Conservation (phyloP, 2,888 invertebrate species). For the Netelia inedita region DNA sequence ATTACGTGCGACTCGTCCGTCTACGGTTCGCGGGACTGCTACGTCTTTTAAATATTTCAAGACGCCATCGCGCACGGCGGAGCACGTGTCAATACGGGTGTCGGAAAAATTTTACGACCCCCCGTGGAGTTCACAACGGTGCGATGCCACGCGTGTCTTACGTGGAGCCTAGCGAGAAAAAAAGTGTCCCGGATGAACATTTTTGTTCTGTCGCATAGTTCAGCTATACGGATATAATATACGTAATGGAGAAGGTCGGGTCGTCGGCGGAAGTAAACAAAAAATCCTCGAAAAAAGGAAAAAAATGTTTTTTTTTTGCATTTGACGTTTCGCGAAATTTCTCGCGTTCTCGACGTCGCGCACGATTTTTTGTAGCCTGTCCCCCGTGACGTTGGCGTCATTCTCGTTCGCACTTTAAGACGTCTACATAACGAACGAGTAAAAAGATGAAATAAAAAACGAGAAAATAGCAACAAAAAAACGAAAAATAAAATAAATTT, state of each 20-base stretch:
- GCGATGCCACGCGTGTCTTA: conserved; percentile 54
- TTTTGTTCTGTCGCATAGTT: not conserved
- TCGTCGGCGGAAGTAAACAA: no score
- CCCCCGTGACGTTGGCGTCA: not conserved
- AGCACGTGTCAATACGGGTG: conserved; percentile 77
- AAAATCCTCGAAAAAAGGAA: not conserved
- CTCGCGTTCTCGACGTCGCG: no score
- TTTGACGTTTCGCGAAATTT: no score
- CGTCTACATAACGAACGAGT: no score
- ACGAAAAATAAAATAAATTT: conserved; percentile 63
- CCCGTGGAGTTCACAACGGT: conserved; percentile 69
- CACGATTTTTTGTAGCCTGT: no score
- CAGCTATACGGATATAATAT: no score
- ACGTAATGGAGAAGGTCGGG: no score
- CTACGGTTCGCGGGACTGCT: conserved; percentile 9
- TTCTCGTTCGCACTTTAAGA: not conserved
- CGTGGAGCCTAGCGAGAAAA: conserved; percentile 17
- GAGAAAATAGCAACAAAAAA: conserved; percentile 11
- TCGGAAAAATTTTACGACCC: conserved; percentile 72
- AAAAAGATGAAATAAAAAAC: not conserved
- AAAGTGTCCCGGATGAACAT: not conserved
- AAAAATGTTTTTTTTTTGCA: not conserved
- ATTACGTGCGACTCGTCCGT: conserved; percentile 35
- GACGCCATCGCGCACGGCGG: conserved; percentile 66
- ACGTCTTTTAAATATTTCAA: conserved; percentile 72